Evolutionary conservation across 2,888 invertebrate genomes (phyloP), one percentile per base, ranked within the genome.

Genomic region (Lithophane leautieri): DNA sequence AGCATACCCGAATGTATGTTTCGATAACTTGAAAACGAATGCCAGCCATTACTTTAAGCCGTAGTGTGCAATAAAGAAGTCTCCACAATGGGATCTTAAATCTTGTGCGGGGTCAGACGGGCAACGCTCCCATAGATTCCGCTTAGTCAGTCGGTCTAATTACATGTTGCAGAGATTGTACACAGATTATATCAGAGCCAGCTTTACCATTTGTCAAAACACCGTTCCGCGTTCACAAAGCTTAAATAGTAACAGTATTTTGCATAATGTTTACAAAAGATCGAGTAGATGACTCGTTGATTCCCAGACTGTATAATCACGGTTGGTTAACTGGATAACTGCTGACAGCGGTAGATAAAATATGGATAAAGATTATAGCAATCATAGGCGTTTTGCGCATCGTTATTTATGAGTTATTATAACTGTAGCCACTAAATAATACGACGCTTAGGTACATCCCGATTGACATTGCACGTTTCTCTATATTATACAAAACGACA

Each of bases 61-160:
- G 86, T 88, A 84, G 90, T 88, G 89, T 89, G 91, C 91, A 87
- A 90, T 91, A 92, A 91, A 92, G 91, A 90, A 92, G 89, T 88
- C 88, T 81, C 86, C 82, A 92, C 91, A 92, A 93, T 92, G 89
- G 90, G 84, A 88, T 86, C 85, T 90, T 93, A 92, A 92, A 93
- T 93, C 90, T 89, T 83, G 82, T 71, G 81, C 86, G 89, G 86
- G 90, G 92, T 90, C 88, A 89, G 87, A 82, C 86, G 89, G 89
- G 78, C 89, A 88, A 88, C 90, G 92, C 89, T 92, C 92, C 91
- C 91, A 92, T 92, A 92, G 91, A 94, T 94, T 92, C 85, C 89
- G 94, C 94, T 92, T 91, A 92, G 94, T 94, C 93, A 94, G 94
- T 81, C 89, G 88, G 75, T 90, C 92, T 94, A 94, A 94, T 94